These are phyloP conservation scores for Cydia pomonella DNA, from an alignment of 1,140 invertebrate genomes.

Conservation along the genomic window DNA sequence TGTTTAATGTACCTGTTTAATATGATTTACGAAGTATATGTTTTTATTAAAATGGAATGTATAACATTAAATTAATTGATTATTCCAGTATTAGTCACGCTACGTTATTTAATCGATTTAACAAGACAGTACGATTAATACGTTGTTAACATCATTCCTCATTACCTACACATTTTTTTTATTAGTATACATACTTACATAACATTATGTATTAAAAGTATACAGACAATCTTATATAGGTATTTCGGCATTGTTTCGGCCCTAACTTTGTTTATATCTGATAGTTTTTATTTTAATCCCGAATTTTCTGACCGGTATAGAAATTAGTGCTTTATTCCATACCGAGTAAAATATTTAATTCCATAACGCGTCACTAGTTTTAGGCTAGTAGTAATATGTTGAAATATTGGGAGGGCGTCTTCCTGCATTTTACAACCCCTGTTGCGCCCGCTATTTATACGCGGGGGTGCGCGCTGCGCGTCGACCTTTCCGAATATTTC, in stretches of 20 bases:
- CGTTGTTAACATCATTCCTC: not conserved
- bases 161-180: too few relatives aligned
- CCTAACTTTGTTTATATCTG: too few relatives aligned
- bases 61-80: not conserved
- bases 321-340: not conserved
- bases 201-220: too few relatives aligned
- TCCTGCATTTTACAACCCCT: slow-evolving; percentile 57
- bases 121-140: not conserved
- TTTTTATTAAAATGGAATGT: not conserved
- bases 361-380: not conserved
- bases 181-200: too few relatives aligned
- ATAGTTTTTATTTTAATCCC: too few relatives aligned
- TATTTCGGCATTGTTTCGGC: too few relatives aligned
- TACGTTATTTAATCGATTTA: not conserved
- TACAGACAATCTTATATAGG: too few relatives aligned
- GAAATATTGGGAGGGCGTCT: slow-evolving; percentile 62
- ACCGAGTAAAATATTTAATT: not conserved
- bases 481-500: slow-evolving; percentile 69
- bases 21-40: not conserved
- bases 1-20: not conserved
- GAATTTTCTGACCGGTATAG: too few relatives aligned
- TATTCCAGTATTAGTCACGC: not conserved
- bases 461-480: slow-evolving; percentile 46
- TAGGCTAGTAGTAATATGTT: slow-evolving; percentile 50
- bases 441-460: slow-evolving; percentile 64